Evolutionary conservation across 2,888 invertebrate species (phyloP), one percentile per base, ranked within the genome.

Genomic region (Hermaeophaga mercurialis): DNA sequence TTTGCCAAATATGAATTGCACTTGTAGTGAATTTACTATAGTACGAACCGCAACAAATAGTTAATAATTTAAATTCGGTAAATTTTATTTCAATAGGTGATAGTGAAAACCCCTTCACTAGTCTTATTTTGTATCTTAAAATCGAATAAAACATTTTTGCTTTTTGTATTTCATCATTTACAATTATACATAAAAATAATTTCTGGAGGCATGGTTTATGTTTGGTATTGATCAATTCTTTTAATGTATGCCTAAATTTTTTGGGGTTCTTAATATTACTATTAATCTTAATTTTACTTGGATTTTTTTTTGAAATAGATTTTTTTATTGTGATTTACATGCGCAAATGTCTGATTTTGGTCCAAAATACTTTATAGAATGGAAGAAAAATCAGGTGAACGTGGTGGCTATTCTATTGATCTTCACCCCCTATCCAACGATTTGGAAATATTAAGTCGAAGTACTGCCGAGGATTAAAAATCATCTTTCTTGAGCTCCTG

Each of bases 1-100:
- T 46, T 46, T 17, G 31, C 31, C n/a, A 31, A 46, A 46, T 46
- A 26, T 14, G 46, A 46, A 46, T 46, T 31, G 31, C 46, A 46
- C 14, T 34, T 47, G 34, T 47, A 33, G 33, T 3, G n/a, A n/a
- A 12, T 33, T 33, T 9, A 33, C 12, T 11, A 33, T 33, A 33
- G 4, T 33, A 12, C 12, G n/a, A 12, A 33, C 22, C 22, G 4
- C 22, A 22, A n/a, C n/a, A n/a, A n/a, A n/a, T 22, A 33, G n/a
- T 4, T 33, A 12, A n/a, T 33, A 33, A 33, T 11, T 12, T 12
- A 11, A 11, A n/a, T 11, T 12, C 12, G 9, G 33, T 33, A n/a
- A 4, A 33, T 6, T n/a, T 33, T 33, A n/a, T 33, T 11, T 33
- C 12, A 6, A 11, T n/a, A 12, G 33, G n/a, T 33, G 12, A 11